Evolutionary conservation across 1,140 invertebrate species (phyloP).

Genomic region (Lepidurus packardi): DNA sequence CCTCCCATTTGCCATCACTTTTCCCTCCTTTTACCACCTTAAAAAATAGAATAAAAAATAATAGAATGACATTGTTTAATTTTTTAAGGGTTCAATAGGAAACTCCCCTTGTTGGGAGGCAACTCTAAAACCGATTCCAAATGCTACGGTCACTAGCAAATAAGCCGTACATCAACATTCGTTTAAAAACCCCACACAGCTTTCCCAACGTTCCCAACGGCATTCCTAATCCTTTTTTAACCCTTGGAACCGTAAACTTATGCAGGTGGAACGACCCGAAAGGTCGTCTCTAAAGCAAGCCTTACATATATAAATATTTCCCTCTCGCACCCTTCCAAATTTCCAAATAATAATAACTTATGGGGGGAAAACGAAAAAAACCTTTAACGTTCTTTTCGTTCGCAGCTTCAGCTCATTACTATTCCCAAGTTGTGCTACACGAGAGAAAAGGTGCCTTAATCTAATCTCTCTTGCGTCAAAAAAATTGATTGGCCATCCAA

Average conservation of each 20-base stretch:
- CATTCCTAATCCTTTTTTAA: neutral
- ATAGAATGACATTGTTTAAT: neutral
- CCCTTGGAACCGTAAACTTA: neutral
- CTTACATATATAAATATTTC: constrained; percentile 7
- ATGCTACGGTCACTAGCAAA: neutral
- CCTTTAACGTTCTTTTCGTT: neutral
- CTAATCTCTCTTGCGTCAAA: neutral
- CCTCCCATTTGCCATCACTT: constrained; percentile 27
- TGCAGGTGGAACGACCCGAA: constrained; percentile 9
- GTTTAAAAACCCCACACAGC: neutral
- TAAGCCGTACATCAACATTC: neutral
- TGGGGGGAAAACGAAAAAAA: too few relatives aligned
- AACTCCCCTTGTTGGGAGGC: neutral
- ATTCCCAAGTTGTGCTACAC: neutral
- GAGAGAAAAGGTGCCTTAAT: constrained; percentile 15
- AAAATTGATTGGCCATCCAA: constrained; percentile 19
- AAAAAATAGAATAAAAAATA: constrained; percentile 22
- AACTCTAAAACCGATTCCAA: neutral
- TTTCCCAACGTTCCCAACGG: neutral
- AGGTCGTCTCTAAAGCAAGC: neutral
- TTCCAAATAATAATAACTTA: neutral
- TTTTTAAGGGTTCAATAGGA: neutral
- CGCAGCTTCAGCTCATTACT: constrained; percentile 12
- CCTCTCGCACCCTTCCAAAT: neutral
- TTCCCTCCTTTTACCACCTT: neutral